Conservation (phyloP, 2,888 invertebrate species). For the Herminia tarsipennalis region DNA sequence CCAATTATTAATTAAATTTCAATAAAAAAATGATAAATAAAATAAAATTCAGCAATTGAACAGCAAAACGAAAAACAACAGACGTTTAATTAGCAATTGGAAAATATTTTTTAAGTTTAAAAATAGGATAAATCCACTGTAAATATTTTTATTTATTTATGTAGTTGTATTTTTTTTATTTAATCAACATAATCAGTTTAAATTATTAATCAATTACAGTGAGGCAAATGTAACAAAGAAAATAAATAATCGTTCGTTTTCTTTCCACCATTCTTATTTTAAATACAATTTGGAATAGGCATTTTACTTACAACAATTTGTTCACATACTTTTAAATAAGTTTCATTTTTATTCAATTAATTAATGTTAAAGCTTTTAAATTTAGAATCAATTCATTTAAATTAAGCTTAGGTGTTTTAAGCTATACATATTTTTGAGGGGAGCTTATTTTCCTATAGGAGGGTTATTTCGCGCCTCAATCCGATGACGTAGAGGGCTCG, state of each 20-base stretch:
- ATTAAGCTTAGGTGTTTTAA: constrained; percentile 13
- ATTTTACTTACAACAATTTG: too few relatives aligned
- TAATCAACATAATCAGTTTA: too few relatives aligned
- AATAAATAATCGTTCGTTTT: too few relatives aligned
- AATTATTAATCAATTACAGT: too few relatives aligned
- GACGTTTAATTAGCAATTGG: constrained; percentile 19
- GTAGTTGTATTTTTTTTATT: too few relatives aligned
- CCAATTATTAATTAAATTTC: constrained; percentile 27
- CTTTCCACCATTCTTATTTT: too few relatives aligned
- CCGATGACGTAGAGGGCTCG: constrained; percentile 52
- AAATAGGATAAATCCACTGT: not conserved
- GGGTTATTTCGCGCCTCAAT: constrained; percentile 58
- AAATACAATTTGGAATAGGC: too few relatives aligned
- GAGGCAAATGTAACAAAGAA: too few relatives aligned
- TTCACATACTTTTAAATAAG: too few relatives aligned
- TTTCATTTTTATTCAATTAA: not conserved
- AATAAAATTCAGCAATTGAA: not conserved
- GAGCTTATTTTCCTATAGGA: constrained; percentile 57
- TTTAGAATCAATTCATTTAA: not conserved
- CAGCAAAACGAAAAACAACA: not conserved
- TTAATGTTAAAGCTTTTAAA: not conserved
- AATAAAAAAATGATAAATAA: constrained; percentile 1
- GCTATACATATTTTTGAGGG: constrained; percentile 51
- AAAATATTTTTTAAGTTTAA: constrained; percentile 8
- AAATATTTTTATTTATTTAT: too few relatives aligned